phyloP scores from a whole-genome alignment of 2,113 vertebrate species.

The Lycocorax pyrrhopterus region DNA sequence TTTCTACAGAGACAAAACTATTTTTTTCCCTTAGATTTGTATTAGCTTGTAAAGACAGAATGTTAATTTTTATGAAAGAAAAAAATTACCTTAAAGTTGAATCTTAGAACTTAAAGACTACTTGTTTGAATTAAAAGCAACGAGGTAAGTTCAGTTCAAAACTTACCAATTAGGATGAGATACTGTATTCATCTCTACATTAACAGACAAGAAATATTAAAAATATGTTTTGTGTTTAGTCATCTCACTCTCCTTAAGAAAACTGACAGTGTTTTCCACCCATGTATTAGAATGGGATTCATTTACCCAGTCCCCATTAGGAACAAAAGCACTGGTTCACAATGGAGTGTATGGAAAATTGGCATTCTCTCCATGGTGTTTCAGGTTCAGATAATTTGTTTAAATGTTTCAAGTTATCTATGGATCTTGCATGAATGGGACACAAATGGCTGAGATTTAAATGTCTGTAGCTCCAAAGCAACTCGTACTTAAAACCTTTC shows the following conservation, averaged over 20 bases:
- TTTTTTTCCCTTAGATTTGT: not conserved
- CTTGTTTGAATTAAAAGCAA: not conserved
- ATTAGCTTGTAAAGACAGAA: not conserved
- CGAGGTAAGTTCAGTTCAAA: not conserved
- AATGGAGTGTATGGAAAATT: not conserved
- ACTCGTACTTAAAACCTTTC: not conserved
- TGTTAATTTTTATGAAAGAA: not conserved
- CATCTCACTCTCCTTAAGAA: not conserved
- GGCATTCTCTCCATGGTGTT: not conserved
- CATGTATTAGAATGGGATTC: not conserved
- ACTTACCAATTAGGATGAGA: not conserved
- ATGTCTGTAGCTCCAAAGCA: not conserved
- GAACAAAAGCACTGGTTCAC: not conserved
- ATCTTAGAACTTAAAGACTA: not conserved
- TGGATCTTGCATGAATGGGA: not conserved
- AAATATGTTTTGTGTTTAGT: not conserved
- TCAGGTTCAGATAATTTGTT: not conserved
- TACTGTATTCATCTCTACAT: not conserved
- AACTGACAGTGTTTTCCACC: not conserved
- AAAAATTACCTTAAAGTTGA: not conserved
- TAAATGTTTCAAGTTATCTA: not conserved
- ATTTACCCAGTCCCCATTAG: not conserved
- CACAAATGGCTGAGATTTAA: not conserved
- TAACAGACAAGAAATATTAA: not conserved
- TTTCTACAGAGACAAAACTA: not conserved